phyloP scores from a whole-genome alignment of 2,888 invertebrate species.

The Pollenia amentaria region DNA sequence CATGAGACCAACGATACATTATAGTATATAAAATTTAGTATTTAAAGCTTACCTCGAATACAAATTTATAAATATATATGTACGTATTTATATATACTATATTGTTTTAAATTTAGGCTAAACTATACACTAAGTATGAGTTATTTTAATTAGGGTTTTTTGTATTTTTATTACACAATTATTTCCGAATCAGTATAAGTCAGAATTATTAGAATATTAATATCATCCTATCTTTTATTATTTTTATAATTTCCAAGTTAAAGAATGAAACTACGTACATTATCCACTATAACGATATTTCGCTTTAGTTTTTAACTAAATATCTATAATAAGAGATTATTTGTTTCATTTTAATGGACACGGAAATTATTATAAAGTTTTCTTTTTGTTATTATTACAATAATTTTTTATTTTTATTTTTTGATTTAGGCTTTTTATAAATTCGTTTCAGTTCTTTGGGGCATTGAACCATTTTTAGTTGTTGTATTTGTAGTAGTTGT shows the following conservation, averaged over 20 bases:
- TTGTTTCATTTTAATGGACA: constrained; percentile 16
- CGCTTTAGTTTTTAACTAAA: constrained; percentile 18
- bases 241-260: neutral
- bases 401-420: constrained; percentile 1
- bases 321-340: constrained; percentile 29
- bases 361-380: constrained; percentile 17
- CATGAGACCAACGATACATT: neutral
- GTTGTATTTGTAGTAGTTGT: constrained; percentile 21
- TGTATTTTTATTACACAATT: constrained; percentile 44
- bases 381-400: neutral
- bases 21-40: constrained; percentile 32
- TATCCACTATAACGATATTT: neutral
- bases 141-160: constrained; percentile 11
- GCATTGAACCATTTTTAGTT: constrained; percentile 74
- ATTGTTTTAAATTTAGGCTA: constrained; percentile 45
- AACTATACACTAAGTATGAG: constrained; percentile 49
- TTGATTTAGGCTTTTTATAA: constrained; percentile 79
- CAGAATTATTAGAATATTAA: neutral
- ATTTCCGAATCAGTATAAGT: constrained; percentile 15
- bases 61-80: constrained; percentile 19
- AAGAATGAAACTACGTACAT: neutral
- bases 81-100: neutral
- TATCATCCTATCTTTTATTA: constrained; percentile 15
- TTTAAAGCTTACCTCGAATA: constrained; percentile 56
- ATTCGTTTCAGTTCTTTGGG: constrained; percentile 85